These are phyloP conservation scores for Thera obeliscata DNA, from an alignment of 2,888 invertebrate species.

Conservation along the genomic window DNA sequence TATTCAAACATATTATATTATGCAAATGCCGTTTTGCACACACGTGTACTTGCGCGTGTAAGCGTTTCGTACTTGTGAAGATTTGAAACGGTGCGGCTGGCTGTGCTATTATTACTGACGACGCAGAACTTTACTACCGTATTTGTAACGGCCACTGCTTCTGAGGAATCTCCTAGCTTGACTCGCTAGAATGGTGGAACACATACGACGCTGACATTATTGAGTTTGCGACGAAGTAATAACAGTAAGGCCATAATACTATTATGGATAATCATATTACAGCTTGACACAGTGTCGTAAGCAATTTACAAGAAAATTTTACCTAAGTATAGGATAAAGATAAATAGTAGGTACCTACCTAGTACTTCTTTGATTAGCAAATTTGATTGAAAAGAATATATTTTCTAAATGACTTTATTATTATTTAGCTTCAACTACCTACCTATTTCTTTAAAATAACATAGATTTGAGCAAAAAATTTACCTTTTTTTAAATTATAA, in stretches of 20 bases:
- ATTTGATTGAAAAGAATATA: too few relatives aligned
- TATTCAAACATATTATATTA: too few relatives aligned
- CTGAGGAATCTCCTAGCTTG: conserved; percentile 9
- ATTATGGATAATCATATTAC: conserved; percentile 25
- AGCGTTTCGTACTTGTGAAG: too few relatives aligned
- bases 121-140: not conserved
- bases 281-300: conserved; percentile 17
- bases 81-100: too few relatives aligned
- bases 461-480: too few relatives aligned
- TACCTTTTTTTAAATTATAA: too few relatives aligned
- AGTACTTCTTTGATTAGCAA: too few relatives aligned
- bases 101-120: not conserved
- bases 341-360: not conserved
- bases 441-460: too few relatives aligned
- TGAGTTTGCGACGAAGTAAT: conserved; percentile 40
- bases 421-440: too few relatives aligned
- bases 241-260: conserved; percentile 22
- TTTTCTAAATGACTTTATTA: too few relatives aligned
- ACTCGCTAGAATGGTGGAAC: conserved; percentile 53
- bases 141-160: not conserved
- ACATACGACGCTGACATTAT: conserved; percentile 42
- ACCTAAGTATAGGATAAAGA: not conserved
- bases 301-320: conserved; percentile 1
- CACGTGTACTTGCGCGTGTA: too few relatives aligned
- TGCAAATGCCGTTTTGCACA: too few relatives aligned